Conservation (phyloP, 1,140 invertebrate genomes). For the Drosophila erecta region DNA sequence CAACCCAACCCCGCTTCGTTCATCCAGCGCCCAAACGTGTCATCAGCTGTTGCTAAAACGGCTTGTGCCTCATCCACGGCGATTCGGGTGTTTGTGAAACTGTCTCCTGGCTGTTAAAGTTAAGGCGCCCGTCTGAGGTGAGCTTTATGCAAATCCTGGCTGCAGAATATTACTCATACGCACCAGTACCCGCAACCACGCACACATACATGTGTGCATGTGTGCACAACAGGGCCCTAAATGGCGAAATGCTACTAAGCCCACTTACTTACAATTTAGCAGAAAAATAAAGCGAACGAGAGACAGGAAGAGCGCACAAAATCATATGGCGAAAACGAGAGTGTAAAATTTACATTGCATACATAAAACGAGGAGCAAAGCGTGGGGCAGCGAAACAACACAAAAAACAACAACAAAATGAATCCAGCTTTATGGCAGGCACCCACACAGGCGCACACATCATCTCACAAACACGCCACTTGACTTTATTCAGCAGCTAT, state of each 20-base stretch:
- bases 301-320: conserved; percentile 47
- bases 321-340: conserved; percentile 75
- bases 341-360: conserved; percentile 81
- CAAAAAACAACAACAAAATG: conserved; percentile 70
- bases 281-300: conserved; percentile 50
- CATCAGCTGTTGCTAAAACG: conserved; percentile 22
- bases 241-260: conserved; percentile 80
- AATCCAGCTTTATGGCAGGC: conserved; percentile 82
- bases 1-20: neutral
- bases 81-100: conserved; percentile 68
- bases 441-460: conserved; percentile 32
- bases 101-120: conserved; percentile 64
- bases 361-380: conserved; percentile 64
- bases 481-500: conserved; percentile 74
- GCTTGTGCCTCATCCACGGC: conserved; percentile 1
- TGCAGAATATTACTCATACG: conserved; percentile 49
- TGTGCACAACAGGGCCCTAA: conserved; percentile 56
- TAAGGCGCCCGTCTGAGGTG: conserved; percentile 60
- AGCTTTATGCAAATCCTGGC: conserved; percentile 75
- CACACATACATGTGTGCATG: too few species aligned
- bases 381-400: conserved; percentile 44
- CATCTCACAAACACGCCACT: conserved; percentile 49
- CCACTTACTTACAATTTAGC: conserved; percentile 83
- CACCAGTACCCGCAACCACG: conserved; percentile 34
- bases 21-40: conserved; percentile 21